These are phyloP conservation scores for Marronus borbonicus DNA, from an alignment of 2,888 invertebrate species.

Conservation along the genomic window DNA sequence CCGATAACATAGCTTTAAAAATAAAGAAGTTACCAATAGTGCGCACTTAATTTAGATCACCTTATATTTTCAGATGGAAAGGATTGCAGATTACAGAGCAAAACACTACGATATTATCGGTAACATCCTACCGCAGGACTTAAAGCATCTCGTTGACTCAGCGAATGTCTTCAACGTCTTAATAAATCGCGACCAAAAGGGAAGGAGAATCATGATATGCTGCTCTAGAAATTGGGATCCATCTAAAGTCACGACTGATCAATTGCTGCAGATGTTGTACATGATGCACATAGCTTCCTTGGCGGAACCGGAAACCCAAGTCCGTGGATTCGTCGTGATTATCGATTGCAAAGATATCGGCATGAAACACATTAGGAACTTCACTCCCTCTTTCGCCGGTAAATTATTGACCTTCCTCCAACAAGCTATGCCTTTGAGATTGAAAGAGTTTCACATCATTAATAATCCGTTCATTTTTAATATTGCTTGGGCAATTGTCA, in stretches of 20 bases:
- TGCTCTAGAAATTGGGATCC: slow-evolving; percentile 81
- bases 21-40: no score
- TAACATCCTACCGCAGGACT: slow-evolving; percentile 79
- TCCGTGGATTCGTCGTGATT: slow-evolving; percentile 85
- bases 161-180: slow-evolving; percentile 85
- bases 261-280: slow-evolving; percentile 85
- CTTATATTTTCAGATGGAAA: slow-evolving; percentile 77
- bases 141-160: slow-evolving; percentile 79
- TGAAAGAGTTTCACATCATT: slow-evolving; percentile 90
- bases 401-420: slow-evolving; percentile 86
- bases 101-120: slow-evolving; percentile 78
- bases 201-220: slow-evolving; percentile 79
- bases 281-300: slow-evolving; percentile 86
- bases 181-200: slow-evolving; percentile 82
- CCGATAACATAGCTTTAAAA: no score
- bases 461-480: slow-evolving; percentile 89
- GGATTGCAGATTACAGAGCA: slow-evolving; percentile 83
- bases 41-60: no score
- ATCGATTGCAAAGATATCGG: slow-evolving; percentile 88
- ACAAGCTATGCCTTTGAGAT: slow-evolving; percentile 87
- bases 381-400: slow-evolving; percentile 83
- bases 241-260: slow-evolving; percentile 80
- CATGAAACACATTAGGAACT: slow-evolving; percentile 80
- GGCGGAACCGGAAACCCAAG: slow-evolving; percentile 83
- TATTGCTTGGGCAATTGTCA: slow-evolving; percentile 88